A percentile compares a stretch with the other conserved stretches of the same genome.
Conservation (phyloP, 2,113 vertebrate genomes). For the Salvelinus alpinus region DNA sequence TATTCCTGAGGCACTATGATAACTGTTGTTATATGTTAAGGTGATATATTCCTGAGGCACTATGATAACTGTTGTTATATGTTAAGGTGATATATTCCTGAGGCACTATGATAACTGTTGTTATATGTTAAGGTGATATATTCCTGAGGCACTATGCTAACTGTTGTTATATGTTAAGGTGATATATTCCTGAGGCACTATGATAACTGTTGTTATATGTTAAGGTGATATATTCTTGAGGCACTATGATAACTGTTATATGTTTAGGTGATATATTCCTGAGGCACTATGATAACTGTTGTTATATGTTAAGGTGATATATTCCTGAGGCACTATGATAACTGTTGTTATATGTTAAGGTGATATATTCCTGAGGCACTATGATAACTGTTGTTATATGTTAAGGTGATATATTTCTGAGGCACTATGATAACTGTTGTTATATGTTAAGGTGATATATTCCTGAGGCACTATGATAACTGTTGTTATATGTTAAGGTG, state of each 20-base stretch:
- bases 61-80: conserved; percentile 32
- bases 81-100: conserved; percentile 87
- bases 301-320: too few relatives aligned
- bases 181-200: conserved; percentile 96
- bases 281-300: conserved; percentile 89
- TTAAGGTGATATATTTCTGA: conserved; percentile 84
- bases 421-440: conserved; percentile 86
- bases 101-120: conserved; percentile 88
- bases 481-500: background rate
- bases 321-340: too few relatives aligned
- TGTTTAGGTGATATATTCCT: too few relatives aligned
- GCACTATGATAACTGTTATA: conserved; percentile 21
- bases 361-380: conserved; percentile 96
- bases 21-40: conserved; percentile 48
- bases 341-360: conserved; percentile 24
- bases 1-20: conserved; percentile 96
- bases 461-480: conserved; percentile 21
- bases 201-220: conserved; percentile 70
- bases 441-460: conserved; percentile 2
- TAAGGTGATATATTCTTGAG: too few relatives aligned
- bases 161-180: background rate
- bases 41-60: too few relatives aligned
- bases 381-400: conserved; percentile 60
- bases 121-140: too few relatives aligned
- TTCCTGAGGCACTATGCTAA: conserved; percentile 20